Evolutionary conservation across 1,140 invertebrate species (phyloP).

Genomic region (Drosophila kohkoa): DNA sequence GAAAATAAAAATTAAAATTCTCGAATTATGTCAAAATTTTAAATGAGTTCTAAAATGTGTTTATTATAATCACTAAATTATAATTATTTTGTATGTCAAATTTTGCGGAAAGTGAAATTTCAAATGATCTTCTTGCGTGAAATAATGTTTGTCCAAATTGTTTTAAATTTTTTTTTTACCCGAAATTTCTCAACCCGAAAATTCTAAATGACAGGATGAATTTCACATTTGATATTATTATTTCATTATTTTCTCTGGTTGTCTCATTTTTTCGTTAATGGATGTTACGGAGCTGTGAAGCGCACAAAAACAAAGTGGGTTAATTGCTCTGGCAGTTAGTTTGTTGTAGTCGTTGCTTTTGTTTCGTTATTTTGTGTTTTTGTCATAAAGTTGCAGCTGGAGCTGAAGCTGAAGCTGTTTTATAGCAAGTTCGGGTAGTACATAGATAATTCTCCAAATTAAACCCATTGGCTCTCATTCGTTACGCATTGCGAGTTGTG

Average conservation of each 20-base stretch:
- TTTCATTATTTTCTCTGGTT: conserved; percentile 12
- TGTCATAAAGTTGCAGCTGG: conserved; percentile 43
- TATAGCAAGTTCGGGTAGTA: conserved; percentile 48
- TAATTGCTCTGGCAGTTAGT: conserved; percentile 61
- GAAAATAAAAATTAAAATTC: too few relatives aligned
- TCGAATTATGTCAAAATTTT: too few relatives aligned
- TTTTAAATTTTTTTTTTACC: neutral
- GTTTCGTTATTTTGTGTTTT: conserved; percentile 6
- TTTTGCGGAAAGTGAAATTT: too few relatives aligned
- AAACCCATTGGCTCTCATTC: conserved; percentile 58
- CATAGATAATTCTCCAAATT: conserved; percentile 54
- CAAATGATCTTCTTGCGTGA: too few relatives aligned
- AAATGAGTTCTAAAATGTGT: too few relatives aligned
- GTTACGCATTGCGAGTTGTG: conserved; percentile 56
- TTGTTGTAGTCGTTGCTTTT: conserved; percentile 6
- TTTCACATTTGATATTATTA: conserved; percentile 42
- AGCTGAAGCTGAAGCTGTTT: conserved; percentile 1
- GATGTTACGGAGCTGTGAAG: conserved; percentile 9
- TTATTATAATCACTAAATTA: too few relatives aligned
- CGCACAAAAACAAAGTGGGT: conserved; percentile 58
- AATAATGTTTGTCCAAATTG: too few relatives aligned
- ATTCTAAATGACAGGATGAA: conserved; percentile 44
- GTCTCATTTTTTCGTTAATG: conserved; percentile 17
- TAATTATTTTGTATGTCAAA: too few relatives aligned
- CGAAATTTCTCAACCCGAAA: neutral